A percentile compares a stretch with the other conserved stretches of the same genome.
Conservation (phyloP, 2,888 invertebrate genomes). For the Arge pagana region DNA sequence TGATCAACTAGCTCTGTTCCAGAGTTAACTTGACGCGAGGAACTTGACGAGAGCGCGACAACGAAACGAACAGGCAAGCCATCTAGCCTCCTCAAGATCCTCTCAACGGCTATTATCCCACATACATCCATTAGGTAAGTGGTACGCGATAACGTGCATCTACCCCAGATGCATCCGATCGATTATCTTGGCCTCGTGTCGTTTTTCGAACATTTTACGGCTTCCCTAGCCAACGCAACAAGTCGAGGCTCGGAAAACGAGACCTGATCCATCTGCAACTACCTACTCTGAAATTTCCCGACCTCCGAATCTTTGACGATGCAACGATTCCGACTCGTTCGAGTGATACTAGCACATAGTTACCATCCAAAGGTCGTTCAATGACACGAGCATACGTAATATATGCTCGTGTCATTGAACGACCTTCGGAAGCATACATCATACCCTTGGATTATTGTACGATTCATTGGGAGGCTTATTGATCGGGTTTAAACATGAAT, state of each 20-base stretch:
- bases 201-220: neutral
- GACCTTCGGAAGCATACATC: too few relatives aligned
- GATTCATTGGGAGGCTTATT: too few relatives aligned
- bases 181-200: neutral
- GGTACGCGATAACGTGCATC: neutral
- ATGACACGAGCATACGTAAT: too few relatives aligned
- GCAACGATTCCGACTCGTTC: too few relatives aligned
- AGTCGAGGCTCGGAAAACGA: constrained; percentile 1
- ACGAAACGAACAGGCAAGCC: constrained; percentile 9
- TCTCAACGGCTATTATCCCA: constrained; percentile 20
- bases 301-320: too few relatives aligned
- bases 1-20: constrained; percentile 9
- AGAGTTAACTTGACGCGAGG: constrained; percentile 7
- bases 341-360: too few relatives aligned
- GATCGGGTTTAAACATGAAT: too few relatives aligned
- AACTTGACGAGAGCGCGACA: constrained; percentile 29
- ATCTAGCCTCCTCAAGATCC: constrained; percentile 22
- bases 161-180: neutral
- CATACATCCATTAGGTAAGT: constrained; percentile 15
- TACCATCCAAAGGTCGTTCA: too few relatives aligned
- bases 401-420: too few relatives aligned
- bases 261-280: too few relatives aligned
- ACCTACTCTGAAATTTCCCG: too few relatives aligned
- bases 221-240: constrained; percentile 2
- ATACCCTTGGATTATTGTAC: too few relatives aligned